These are phyloP conservation scores for Cardiocondyla obscurior DNA, from an alignment of 1,140 invertebrate species.

Conservation along the genomic window DNA sequence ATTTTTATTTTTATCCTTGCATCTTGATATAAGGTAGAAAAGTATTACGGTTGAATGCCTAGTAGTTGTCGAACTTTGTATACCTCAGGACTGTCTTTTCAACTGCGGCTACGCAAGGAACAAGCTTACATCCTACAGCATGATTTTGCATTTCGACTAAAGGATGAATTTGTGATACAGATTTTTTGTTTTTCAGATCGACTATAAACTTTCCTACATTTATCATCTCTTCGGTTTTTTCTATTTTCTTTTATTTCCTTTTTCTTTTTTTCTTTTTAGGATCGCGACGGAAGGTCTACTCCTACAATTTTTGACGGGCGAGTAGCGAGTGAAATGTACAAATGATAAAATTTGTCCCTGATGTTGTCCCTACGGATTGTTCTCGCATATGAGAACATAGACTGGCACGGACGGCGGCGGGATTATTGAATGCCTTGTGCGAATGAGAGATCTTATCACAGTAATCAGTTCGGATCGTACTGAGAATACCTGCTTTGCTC, in stretches of 20 bases:
- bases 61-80: slow-evolving; percentile 31
- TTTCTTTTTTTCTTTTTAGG: neutral
- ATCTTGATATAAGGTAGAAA: slow-evolving; percentile 50
- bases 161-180: slow-evolving; percentile 25
- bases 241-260: too few species aligned
- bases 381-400: neutral
- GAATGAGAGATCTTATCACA: slow-evolving; percentile 54
- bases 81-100: slow-evolving; percentile 31
- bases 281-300: slow-evolving; percentile 6
- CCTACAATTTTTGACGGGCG: slow-evolving; percentile 14
- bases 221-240: too few species aligned
- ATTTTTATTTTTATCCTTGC: slow-evolving; percentile 47
- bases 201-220: neutral
- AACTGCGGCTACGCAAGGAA: slow-evolving; percentile 19
- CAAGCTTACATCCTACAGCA: slow-evolving; percentile 41
- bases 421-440: slow-evolving; percentile 25
- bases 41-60: slow-evolving; percentile 44
- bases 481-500: slow-evolving; percentile 37
- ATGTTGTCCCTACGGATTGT: neutral
- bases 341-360: slow-evolving; percentile 20
- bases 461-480: slow-evolving; percentile 38
- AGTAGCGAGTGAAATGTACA: slow-evolving; percentile 22
- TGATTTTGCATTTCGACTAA: slow-evolving; percentile 17
- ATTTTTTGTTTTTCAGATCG: slow-evolving; percentile 17
- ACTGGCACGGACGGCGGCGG: slow-evolving; percentile 16